Evolutionary conservation across 2,797 vertebrate species (phyloP).

Genomic region (Salarias fasciatus): DNA sequence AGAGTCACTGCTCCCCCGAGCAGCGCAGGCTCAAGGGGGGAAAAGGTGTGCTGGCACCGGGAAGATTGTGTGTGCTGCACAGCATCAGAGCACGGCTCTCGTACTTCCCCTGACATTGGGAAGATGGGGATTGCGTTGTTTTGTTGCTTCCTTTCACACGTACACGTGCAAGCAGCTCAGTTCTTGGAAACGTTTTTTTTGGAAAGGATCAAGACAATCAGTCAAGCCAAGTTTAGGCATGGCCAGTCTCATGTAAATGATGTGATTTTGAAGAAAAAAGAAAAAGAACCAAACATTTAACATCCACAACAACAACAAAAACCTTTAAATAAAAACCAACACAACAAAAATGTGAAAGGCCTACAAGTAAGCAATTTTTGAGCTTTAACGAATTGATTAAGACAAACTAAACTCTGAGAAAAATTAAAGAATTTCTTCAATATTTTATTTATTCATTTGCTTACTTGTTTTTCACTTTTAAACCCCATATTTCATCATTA

Average conservation of each 20-base stretch:
- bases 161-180: slow-evolving; percentile 12
- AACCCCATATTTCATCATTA: neutral
- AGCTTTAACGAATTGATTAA: too few species aligned
- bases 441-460: too few species aligned
- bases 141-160: slow-evolving; percentile 45
- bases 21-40: slow-evolving; percentile 2
- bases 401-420: too few species aligned
- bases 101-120: slow-evolving; percentile 43
- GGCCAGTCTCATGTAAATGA: neutral
- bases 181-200: slow-evolving; percentile 29
- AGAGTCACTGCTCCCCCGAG: slow-evolving; percentile 36
- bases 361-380: too few species aligned
- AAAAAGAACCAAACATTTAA: neutral
- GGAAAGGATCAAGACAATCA: neutral
- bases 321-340: too few species aligned
- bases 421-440: too few species aligned
- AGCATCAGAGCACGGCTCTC: slow-evolving; percentile 27
- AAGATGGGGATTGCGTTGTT: slow-evolving; percentile 39
- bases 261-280: neutral
- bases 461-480: too few species aligned
- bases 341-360: too few species aligned
- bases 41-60: slow-evolving; percentile 37
- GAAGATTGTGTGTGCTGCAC: slow-evolving; percentile 38
- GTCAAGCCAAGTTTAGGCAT: neutral
- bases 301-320: too few species aligned